Evolutionary conservation across 1,140 invertebrate genomes (phyloP), one percentile per base, ranked within the genome.

Genomic region (Saxidomus purpurata): DNA sequence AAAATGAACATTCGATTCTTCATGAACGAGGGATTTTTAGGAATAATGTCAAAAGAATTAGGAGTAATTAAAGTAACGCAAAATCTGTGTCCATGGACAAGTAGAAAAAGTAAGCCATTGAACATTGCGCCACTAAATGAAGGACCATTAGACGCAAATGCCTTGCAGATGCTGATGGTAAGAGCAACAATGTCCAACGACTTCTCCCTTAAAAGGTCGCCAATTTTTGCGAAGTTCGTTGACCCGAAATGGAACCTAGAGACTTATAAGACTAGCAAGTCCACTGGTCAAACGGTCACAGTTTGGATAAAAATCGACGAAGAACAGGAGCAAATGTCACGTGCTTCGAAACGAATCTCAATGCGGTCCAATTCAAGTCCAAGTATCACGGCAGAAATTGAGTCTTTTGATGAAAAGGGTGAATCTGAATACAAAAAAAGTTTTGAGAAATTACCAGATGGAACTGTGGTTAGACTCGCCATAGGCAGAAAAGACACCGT

Each of bases 221-320:
- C 49, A 36, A 88, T 88, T 15, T 88, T 88, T 38, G 59, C 86
- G 4, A 80, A 79, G 40, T 88, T 88, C 36, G 86, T 88, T 25
- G 77, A 88, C 34, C 77, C 86, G 1, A 88, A 88, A 38, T 88
- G 86, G 86, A 88, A 49, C 52, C 49, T 88, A 22, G 86, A 88
- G 55, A 69, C 86, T 9, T 88, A 79, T 43, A 88, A 88, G 28
- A 88, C 77, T 0, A 80, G 63, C 61, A 88, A 88, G 34, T 19
- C 17, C 0, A 81, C 76, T 2, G 86, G 86, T 19, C 86, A 88
- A 47, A 88, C 86, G n/a, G 86, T 88, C 2, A 88, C 86, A 0
- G 86, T 81, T 40, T 88, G 86, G 86, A 13, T 88, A 8, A 88
- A 38, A 49, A 52, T 34, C 1, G 86, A 88, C 55, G 86, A 88